Evolutionary conservation across 2,113 vertebrate species (phyloP), one percentile per base, ranked within the genome.

Genomic region (Ameiurus melas): DNA sequence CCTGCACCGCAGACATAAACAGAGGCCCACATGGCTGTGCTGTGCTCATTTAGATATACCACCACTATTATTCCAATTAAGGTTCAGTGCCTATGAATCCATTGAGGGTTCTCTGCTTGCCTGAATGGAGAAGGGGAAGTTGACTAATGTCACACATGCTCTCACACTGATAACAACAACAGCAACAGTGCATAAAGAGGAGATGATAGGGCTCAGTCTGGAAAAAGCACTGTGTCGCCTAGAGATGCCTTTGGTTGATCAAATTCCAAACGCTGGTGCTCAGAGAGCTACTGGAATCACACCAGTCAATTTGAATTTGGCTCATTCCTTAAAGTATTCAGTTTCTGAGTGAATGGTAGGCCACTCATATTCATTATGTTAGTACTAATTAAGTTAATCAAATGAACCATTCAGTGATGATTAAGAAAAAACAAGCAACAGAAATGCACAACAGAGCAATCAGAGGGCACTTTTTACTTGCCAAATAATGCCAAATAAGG

Each of bases 1-100:
- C 89, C 91, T 70, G 85, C 89, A 90, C 94, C 92, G 91, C 90
- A 96, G 95, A 95, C 95, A 95, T 96, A 95, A 96, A 96, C 95
- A 96, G 87, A 86, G 92, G 75, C 91, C 93, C 92, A 75, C 93
- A 93, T 92, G 93, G 91, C 93, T 92, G 90, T 91, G 94, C 92
- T 92, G 92, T 90, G 91, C 93, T 93, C 92, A 95, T 95, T 96
- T 95, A 95, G 93, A 93, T 94, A 87, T 85, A 94, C 92, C 92
- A 92, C 92, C 89, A 47, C 93, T 93, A 95, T 95, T 95, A 96
- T 92, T 4, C 85, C 92, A 92, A 94, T 94, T 94, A 94, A 92
- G 93, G 93, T 94, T 93, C 94, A 94, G 88, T 94, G 94, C 91
- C 92, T 93, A 87, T 95, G 93, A 95, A 94, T 95, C 95, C 92